Evolutionary conservation across 2,888 invertebrate species (phyloP).

Genomic region (Frankliniella fusca): DNA sequence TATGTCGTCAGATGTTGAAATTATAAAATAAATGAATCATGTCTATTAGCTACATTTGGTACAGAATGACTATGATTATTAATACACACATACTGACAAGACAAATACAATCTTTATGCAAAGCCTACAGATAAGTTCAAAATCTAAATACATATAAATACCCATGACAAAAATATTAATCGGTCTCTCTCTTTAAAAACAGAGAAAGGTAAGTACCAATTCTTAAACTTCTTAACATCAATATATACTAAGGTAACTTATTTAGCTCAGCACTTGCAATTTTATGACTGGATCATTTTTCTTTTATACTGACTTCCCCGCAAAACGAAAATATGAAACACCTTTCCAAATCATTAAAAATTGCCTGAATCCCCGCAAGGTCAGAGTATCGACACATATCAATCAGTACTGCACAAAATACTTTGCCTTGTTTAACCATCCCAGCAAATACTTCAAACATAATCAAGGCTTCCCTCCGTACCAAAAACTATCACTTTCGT

Average conservation of each 20-base stretch:
- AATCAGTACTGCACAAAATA: too few species aligned
- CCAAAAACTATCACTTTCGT: too few species aligned
- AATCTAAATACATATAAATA: slow-evolving; percentile 17
- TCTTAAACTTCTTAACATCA: not conserved
- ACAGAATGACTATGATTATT: slow-evolving; percentile 16
- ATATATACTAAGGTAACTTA: not conserved
- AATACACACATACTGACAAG: slow-evolving; percentile 8
- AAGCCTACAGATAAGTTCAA: not conserved
- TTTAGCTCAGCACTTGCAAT: not conserved
- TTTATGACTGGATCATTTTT: too few species aligned
- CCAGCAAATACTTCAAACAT: too few species aligned
- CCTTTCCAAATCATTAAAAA: too few species aligned
- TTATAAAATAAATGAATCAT: not conserved
- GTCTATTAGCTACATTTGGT: slow-evolving; percentile 22
- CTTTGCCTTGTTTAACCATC: too few species aligned
- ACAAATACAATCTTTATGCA: slow-evolving; percentile 2
- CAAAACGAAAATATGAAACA: too few species aligned
- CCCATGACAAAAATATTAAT: slow-evolving; percentile 18
- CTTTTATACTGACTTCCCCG: too few species aligned
- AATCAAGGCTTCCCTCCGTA: too few species aligned
- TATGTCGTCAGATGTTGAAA: not conserved
- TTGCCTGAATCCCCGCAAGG: too few species aligned
- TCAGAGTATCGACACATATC: too few species aligned
- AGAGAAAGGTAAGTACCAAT: not conserved
- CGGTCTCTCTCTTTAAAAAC: not conserved